Conservation (phyloP, 2,888 invertebrate genomes). For the Volucella inanis region DNA sequence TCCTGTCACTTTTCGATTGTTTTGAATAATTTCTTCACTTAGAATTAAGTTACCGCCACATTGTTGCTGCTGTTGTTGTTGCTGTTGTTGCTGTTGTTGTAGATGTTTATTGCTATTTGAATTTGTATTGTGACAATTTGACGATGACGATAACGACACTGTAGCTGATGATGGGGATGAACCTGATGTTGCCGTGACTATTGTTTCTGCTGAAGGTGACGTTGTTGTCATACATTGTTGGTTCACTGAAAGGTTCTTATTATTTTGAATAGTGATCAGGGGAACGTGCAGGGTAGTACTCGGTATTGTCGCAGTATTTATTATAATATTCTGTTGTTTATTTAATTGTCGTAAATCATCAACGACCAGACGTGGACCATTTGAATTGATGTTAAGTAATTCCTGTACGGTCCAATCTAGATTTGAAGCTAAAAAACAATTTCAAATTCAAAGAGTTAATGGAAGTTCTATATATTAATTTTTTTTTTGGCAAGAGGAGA, state of each 20-base stretch:
- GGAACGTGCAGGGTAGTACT: slow-evolving; percentile 75
- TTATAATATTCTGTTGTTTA: slow-evolving; percentile 79
- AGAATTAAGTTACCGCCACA: slow-evolving; percentile 60
- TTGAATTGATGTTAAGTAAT: slow-evolving; percentile 80
- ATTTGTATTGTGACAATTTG: slow-evolving; percentile 70
- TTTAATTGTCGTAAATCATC: slow-evolving; percentile 76
- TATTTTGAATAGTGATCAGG: slow-evolving; percentile 80
- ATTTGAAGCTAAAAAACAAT: slow-evolving; percentile 78
- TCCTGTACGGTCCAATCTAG: slow-evolving; percentile 81
- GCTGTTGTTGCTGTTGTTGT: slow-evolving; percentile 34
- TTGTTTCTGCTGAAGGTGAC: slow-evolving; percentile 41
- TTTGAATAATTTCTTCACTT: slow-evolving; percentile 69
- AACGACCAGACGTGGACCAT: slow-evolving; percentile 76
- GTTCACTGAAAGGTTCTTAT: slow-evolving; percentile 79
- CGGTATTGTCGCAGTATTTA: slow-evolving; percentile 80
- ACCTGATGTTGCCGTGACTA: slow-evolving; percentile 46
- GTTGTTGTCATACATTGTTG: slow-evolving; percentile 72
- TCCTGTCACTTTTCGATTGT: slow-evolving; percentile 58
- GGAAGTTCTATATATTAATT: neutral
- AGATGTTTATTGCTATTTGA: slow-evolving; percentile 58
- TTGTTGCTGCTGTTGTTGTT: slow-evolving; percentile 63
- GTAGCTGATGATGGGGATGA: slow-evolving; percentile 32
- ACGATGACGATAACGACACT: slow-evolving; percentile 36
- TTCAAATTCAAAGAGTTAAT: slow-evolving; percentile 30
- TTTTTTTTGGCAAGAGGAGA: neutral